Evolutionary conservation across 1,140 invertebrate species (phyloP), one percentile per base, ranked within the genome.

Genomic region (Brachionus calyciflorus): DNA sequence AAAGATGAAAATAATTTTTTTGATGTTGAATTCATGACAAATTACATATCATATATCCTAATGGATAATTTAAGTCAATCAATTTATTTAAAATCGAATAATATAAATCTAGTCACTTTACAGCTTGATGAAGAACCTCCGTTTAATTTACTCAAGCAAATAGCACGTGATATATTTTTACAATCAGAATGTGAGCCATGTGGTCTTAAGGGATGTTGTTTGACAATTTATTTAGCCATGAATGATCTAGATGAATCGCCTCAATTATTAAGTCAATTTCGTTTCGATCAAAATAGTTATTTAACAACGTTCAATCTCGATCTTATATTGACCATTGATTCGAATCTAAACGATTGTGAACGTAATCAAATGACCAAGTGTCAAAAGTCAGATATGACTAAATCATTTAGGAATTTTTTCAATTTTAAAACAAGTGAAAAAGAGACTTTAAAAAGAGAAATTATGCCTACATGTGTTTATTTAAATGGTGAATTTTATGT

Each of bases 1-100:
- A 44, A 17, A 65, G 40, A 44, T 65, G 60, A 65, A 21, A 65
- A 65, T 21, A 44, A 65, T 65, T 65, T 65, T 26, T 65, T 65
- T 17, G 37, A 65, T n/a, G 10, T 12, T 9, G 10, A 44, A 24
- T 65, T 44, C 37, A 65, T 65, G 60, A 65, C 60, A 12, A 65
- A 65, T 65, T 65, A 44, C 40, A 65, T 65, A 41, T 41, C 60
- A 19, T 65, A 44, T 65, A 24, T 41, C 19, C 4, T 65, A 44
- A 44, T 65, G 37, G 21, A 65, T 19, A 65, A 65, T 65, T 46
- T 65, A 24, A 30, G 1, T 24, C 21, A 65, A 28, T 65, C 60
- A 14, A 26, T 7, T 65, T 65, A 24, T 65, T 65, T 65, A 44
- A 21, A 6, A 19, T 19, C 41, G 30, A 46, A 46, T 44, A 44